These are phyloP conservation scores for Mylabris sibirica DNA, from an alignment of 2,888 invertebrate species.

Conservation along the genomic window DNA sequence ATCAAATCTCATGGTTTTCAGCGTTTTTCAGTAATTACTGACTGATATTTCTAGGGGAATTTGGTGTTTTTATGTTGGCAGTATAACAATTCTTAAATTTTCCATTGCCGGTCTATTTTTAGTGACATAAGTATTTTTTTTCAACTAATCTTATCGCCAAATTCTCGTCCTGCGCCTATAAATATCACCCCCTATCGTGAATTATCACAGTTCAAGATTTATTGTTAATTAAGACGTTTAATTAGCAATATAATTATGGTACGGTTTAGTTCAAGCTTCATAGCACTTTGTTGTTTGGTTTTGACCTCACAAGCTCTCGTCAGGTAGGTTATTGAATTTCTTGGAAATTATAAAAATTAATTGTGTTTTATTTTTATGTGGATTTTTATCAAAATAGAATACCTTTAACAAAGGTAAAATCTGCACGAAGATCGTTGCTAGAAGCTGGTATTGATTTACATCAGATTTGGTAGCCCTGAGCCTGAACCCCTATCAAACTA, in stretches of 20 bases:
- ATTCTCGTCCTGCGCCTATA: background rate
- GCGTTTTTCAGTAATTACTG: too few relatives aligned
- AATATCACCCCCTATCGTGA: background rate
- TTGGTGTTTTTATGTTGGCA: background rate
- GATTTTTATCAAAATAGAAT: slow-evolving; percentile 64
- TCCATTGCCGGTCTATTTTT: background rate
- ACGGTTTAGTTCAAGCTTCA: slow-evolving; percentile 12
- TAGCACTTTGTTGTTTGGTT: slow-evolving; percentile 24
- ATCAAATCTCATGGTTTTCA: too few relatives aligned
- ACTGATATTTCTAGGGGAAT: background rate
- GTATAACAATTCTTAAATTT: background rate
- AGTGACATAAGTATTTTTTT: background rate
- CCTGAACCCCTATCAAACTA: slow-evolving; percentile 93
- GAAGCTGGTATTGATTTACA: slow-evolving; percentile 82
- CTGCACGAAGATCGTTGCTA: slow-evolving; percentile 74
- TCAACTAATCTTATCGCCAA: background rate
- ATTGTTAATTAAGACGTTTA: background rate
- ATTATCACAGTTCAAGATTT: background rate
- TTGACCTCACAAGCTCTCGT: slow-evolving; percentile 37
- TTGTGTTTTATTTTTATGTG: slow-evolving; percentile 15
- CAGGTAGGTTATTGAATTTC: slow-evolving; percentile 40
- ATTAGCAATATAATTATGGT: slow-evolving; percentile 16
- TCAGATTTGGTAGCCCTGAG: slow-evolving; percentile 70
- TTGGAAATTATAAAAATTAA: too few relatives aligned
- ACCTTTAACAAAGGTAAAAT: slow-evolving; percentile 75